Percentiles rank a stretch among this genome's conserved stretches.
Conservation (phyloP, 2,113 vertebrate genomes). For the Charina bottae region DNA sequence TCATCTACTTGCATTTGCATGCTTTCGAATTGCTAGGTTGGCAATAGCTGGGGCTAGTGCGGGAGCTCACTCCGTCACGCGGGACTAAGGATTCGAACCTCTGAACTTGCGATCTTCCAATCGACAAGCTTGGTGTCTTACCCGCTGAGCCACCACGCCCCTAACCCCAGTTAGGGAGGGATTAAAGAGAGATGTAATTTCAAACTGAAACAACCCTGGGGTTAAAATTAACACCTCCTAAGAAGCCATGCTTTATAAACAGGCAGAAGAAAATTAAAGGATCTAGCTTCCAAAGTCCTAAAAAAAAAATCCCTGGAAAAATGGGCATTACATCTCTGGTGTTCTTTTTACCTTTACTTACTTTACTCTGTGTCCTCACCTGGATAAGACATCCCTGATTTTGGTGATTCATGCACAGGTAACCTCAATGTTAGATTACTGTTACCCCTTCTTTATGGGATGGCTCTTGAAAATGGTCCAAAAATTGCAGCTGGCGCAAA, state of each 20-base stretch:
- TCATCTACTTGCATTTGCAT: no score
- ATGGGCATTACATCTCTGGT: neutral
- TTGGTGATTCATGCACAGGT: neutral
- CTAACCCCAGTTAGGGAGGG: neutral
- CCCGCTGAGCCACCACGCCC: no score
- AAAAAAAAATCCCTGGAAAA: neutral
- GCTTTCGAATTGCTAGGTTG: no score
- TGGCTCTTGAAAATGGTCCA: neutral
- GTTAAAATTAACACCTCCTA: neutral
- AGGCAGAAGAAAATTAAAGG: neutral
- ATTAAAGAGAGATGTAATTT: neutral
- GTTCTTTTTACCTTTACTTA: neutral
- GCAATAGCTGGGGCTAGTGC: no score
- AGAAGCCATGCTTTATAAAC: neutral
- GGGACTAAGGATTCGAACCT: no score
- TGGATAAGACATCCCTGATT: neutral
- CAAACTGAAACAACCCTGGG: neutral
- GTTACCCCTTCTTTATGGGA: neutral
- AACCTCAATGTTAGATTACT: neutral
- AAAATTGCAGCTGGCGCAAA: neutral
- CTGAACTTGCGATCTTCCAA: no score
- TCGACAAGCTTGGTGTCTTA: no score
- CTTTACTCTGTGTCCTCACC: neutral
- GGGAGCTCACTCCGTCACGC: no score
- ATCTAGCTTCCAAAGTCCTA: neutral